Percentiles rank a stretch among this genome's conserved stretches.
phyloP scores from a whole-genome alignment of 2,888 invertebrate species.

The Xestia rhomboidea region DNA sequence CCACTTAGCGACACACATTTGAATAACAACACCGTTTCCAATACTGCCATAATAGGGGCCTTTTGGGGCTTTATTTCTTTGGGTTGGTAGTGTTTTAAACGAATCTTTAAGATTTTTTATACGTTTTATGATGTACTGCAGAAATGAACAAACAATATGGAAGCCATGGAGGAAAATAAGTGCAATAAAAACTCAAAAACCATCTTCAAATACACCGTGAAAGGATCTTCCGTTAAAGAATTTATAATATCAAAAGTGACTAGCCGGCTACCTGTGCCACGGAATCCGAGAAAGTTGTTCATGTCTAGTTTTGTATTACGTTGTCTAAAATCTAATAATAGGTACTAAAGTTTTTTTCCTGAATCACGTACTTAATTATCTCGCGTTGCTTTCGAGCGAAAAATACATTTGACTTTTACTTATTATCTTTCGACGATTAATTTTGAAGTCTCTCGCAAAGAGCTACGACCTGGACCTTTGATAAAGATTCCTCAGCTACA shows the following conservation, averaged over 20 bases:
- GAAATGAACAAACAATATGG: constrained; percentile 10
- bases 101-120: not conserved
- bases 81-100: not conserved
- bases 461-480: not conserved
- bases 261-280: constrained; percentile 73
- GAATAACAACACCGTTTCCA: constrained; percentile 44
- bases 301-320: constrained; percentile 70
- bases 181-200: constrained; percentile 44
- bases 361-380: constrained; percentile 31
- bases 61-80: constrained; percentile 29
- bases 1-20: constrained; percentile 55
- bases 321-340: constrained; percentile 66
- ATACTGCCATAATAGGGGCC: constrained; percentile 37
- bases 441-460: not conserved
- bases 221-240: constrained; percentile 63
- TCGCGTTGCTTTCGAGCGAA: constrained; percentile 7
- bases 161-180: not conserved
- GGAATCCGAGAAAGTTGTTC: constrained; percentile 77
- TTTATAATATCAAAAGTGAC: constrained; percentile 60
- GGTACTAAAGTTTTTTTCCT: constrained; percentile 32
- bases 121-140: constrained; percentile 9
- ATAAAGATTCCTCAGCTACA: not conserved
- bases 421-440: not conserved
- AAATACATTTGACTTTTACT: not conserved
- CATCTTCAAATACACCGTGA: constrained; percentile 53